These are phyloP conservation scores for Oscheius sp. DNA, from an alignment of 2,888 invertebrate genomes.

Conservation along the genomic window DNA sequence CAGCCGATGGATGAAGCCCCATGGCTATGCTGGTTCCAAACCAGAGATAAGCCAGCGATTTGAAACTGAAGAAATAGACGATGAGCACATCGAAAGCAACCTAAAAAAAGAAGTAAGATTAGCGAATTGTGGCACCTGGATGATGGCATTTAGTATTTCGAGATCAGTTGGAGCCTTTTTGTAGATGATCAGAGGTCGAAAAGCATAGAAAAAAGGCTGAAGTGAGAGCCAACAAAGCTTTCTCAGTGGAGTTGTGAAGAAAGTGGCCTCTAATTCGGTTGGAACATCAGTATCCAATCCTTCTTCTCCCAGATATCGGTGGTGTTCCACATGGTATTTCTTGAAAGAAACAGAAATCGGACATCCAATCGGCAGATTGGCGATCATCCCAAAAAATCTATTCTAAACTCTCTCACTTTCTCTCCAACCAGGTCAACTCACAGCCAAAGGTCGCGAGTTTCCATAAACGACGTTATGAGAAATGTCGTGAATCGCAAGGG, in stretches of 20 bases:
- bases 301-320: constrained; percentile 85
- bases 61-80: constrained; percentile 77
- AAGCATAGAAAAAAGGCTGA: constrained; percentile 93
- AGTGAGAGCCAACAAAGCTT: constrained; percentile 90
- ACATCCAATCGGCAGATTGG: constrained; percentile 91
- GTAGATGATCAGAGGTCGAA: constrained; percentile 80
- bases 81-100: constrained; percentile 83
- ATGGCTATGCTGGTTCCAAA: constrained; percentile 76
- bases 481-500: constrained; percentile 95
- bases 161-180: constrained; percentile 77
- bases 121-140: constrained; percentile 75
- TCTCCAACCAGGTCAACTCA: constrained; percentile 28
- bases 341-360: constrained; percentile 95
- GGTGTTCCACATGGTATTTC: constrained; percentile 93
- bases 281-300: constrained; percentile 93
- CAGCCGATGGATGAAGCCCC: constrained; percentile 78
- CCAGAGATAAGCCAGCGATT: constrained; percentile 84
- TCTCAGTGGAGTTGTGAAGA: constrained; percentile 88
- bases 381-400: constrained; percentile 88
- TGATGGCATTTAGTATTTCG: constrained; percentile 85
- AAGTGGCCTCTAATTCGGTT: constrained; percentile 86
- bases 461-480: constrained; percentile 96
- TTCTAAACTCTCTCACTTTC: too few relatives aligned
- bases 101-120: constrained; percentile 71
- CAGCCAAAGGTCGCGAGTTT: constrained; percentile 73